Evolutionary conservation across 2,888 invertebrate genomes (phyloP).

Genomic region (Cartodere bifasciata): DNA sequence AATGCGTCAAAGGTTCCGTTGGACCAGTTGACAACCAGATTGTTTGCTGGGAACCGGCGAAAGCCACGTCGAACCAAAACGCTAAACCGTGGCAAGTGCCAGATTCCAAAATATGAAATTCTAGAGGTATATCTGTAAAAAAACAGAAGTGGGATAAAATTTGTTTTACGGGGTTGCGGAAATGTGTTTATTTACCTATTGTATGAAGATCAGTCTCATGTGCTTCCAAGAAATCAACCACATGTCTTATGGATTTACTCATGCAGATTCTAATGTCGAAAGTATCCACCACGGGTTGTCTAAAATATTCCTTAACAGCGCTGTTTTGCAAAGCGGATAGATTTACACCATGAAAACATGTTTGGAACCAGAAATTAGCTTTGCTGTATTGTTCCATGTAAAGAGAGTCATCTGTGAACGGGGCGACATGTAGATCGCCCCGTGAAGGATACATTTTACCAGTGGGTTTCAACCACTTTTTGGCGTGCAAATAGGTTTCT

Average conservation of each 20-base stretch:
- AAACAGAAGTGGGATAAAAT: neutral
- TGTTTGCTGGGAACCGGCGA: conserved; percentile 77
- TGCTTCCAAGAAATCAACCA: conserved; percentile 86
- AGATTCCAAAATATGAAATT: conserved; percentile 83
- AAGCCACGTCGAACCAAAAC: conserved; percentile 99
- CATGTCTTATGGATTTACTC: conserved; percentile 84
- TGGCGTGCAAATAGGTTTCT: conserved; percentile 95
- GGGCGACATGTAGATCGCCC: conserved; percentile 94
- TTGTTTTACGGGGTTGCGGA: no score
- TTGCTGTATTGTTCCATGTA: conserved; percentile 98
- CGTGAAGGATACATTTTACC: conserved; percentile 97
- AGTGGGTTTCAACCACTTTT: conserved; percentile 87
- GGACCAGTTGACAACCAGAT: conserved; percentile 97
- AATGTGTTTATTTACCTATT: conserved; percentile 57
- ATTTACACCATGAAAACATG: conserved; percentile 96
- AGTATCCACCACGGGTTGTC: conserved; percentile 96
- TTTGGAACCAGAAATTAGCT: conserved; percentile 98
- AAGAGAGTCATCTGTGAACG: conserved; percentile 93
- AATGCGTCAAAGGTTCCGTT: conserved; percentile 95
- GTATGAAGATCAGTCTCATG: conserved; percentile 88
- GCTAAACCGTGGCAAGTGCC: conserved; percentile 95
- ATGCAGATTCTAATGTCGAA: conserved; percentile 96
- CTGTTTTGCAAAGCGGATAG: conserved; percentile 80
- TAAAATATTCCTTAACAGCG: conserved; percentile 94
- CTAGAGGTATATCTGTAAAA: conserved; percentile 70